These are phyloP conservation scores for Empidonax alnorum DNA, from an alignment of 2,113 vertebrate genomes.

Conservation along the genomic window DNA sequence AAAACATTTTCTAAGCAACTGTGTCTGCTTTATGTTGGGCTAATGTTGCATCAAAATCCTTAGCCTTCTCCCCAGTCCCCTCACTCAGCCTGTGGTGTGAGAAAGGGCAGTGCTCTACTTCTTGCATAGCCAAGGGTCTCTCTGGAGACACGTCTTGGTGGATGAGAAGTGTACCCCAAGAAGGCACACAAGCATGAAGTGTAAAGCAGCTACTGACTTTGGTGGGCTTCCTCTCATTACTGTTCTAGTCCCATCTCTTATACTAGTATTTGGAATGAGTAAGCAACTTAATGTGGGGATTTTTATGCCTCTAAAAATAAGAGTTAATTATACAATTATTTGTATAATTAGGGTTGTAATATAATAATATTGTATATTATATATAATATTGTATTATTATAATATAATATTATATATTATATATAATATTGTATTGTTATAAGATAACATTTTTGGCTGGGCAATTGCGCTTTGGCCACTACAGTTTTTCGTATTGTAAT, in stretches of 20 bases:
- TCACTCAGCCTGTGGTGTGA: not conserved
- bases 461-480: not conserved
- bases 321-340: not conserved
- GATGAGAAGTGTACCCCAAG: not conserved
- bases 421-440: no score
- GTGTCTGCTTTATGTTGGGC: not conserved
- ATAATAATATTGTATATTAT: no score
- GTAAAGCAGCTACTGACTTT: not conserved
- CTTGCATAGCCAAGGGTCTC: not conserved
- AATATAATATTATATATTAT: no score
- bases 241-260: not conserved
- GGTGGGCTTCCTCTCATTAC: not conserved
- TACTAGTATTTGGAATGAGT: not conserved
- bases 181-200: not conserved
- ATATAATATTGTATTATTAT: no score
- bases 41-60: accelerated
- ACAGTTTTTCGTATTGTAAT: not conserved
- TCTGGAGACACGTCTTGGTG: not conserved
- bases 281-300: not conserved
- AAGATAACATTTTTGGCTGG: not conserved
- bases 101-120: not conserved
- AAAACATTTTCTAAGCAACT: not conserved
- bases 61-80: accelerated
- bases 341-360: no score
- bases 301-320: not conserved